Evolutionary conservation across 2,113 vertebrate species (phyloP).

Genomic region (Prionailurus viverrinus): DNA sequence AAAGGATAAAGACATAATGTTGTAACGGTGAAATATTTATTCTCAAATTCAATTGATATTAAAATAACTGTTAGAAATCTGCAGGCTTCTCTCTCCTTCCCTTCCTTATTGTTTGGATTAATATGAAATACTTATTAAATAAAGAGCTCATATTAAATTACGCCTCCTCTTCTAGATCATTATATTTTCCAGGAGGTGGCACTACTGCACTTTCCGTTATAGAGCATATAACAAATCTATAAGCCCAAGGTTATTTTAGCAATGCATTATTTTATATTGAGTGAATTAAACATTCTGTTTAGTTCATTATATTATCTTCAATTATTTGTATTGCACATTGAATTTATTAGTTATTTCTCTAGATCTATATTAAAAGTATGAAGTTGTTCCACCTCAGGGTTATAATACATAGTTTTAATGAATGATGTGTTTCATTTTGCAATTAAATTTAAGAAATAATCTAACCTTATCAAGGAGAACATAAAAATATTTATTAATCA

Average conservation of each 20-base stretch:
- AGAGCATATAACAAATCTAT: slow-evolving; percentile 35
- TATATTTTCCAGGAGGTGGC: slow-evolving; percentile 75
- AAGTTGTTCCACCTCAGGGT: background rate
- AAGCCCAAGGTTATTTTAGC: slow-evolving; percentile 54
- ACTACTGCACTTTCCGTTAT: slow-evolving; percentile 59
- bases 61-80: background rate
- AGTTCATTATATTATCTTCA: background rate
- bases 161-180: background rate
- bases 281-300: background rate
- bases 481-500: slow-evolving; percentile 49
- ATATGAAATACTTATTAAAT: slow-evolving; percentile 33
- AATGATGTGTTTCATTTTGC: background rate
- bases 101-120: background rate
- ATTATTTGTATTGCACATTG: background rate
- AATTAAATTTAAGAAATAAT: slow-evolving; percentile 43
- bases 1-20: background rate
- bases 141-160: background rate
- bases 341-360: slow-evolving; percentile 34
- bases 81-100: background rate
- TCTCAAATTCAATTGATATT: background rate
- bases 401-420: slow-evolving; percentile 30
- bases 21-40: background rate
- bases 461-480: background rate
- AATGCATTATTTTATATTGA: background rate
- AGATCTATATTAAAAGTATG: background rate